Conservation (phyloP, 2,797 vertebrate genomes). For the Kryptolebias ocellatus region DNA sequence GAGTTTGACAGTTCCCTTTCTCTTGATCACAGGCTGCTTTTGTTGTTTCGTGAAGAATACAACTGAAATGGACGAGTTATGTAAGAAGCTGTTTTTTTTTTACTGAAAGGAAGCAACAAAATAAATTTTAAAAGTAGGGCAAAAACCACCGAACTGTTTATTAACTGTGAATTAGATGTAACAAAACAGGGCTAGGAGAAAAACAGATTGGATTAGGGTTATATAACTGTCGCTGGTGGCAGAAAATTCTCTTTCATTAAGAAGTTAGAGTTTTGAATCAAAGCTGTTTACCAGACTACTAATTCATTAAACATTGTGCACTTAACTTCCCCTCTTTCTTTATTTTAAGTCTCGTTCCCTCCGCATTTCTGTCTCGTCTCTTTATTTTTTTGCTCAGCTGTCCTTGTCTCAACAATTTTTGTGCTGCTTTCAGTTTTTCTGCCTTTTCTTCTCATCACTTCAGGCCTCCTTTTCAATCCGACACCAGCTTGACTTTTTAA, state of each 20-base stretch:
- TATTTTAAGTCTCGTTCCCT: slow-evolving; percentile 23
- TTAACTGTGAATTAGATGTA: slow-evolving; percentile 62
- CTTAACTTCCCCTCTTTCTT: slow-evolving; percentile 27
- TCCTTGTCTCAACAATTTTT: slow-evolving; percentile 2
- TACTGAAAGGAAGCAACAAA: slow-evolving; percentile 43
- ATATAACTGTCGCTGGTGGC: slow-evolving; percentile 54
- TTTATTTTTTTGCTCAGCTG: not conserved
- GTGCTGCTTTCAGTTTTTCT: not conserved
- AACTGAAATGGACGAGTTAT: slow-evolving; percentile 54
- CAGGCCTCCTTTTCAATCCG: not conserved
- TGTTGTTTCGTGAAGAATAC: slow-evolving; percentile 39
- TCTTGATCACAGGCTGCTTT: slow-evolving; percentile 47
- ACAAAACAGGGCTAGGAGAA: slow-evolving; percentile 31
- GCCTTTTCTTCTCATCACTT: not conserved
- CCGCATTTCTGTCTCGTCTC: slow-evolving; percentile 2
- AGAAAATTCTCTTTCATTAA: slow-evolving; percentile 53
- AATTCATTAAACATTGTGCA: slow-evolving; percentile 57
- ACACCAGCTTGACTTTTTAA: not conserved
- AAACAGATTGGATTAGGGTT: slow-evolving; percentile 31
- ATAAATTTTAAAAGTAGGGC: slow-evolving; percentile 60
- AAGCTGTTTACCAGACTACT: slow-evolving; percentile 59
- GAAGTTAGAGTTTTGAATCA: slow-evolving; percentile 39
- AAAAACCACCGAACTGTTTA: slow-evolving; percentile 50
- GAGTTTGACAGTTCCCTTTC: slow-evolving; percentile 35
- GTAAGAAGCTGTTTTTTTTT: slow-evolving; percentile 49